A percentile compares a stretch with the other conserved stretches of the same genome.
These are phyloP conservation scores for Drosophila athabasca DNA, from an alignment of 1,140 invertebrate genomes.

Conservation along the genomic window DNA sequence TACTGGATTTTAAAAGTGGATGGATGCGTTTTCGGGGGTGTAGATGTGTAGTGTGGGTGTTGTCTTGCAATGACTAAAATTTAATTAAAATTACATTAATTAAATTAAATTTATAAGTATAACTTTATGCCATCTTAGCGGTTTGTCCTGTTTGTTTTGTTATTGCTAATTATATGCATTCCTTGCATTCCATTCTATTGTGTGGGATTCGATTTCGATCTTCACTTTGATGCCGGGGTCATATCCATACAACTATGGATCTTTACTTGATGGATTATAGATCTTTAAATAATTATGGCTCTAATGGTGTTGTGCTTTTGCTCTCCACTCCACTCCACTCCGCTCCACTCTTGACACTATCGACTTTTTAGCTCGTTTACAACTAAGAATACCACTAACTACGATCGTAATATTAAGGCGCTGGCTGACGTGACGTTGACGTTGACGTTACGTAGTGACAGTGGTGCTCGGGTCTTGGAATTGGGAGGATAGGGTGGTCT, in stretches of 20 bases:
- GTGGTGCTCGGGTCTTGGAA: slow-evolving; percentile 20
- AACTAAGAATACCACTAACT: slow-evolving; percentile 50
- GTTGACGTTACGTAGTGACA: slow-evolving; percentile 4
- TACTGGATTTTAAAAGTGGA: no score
- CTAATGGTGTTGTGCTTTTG: no score
- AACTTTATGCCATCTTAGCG: slow-evolving; percentile 65
- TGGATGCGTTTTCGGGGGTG: neutral
- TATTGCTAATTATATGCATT: slow-evolving; percentile 4
- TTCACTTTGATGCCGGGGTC: no score
- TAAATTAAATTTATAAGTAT: slow-evolving; percentile 65
- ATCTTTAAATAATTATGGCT: no score
- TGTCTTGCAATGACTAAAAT: slow-evolving; percentile 60
- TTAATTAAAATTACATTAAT: slow-evolving; percentile 66
- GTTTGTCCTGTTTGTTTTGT: slow-evolving; percentile 51
- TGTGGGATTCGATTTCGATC: no score
- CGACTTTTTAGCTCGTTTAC: slow-evolving; percentile 25
- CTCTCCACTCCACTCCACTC: neutral
- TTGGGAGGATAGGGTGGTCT: neutral
- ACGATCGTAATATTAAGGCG: slow-evolving; percentile 49
- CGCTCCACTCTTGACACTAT: neutral
- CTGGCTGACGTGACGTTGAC: slow-evolving; percentile 1
- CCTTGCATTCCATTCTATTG: no score
- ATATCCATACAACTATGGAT: no score
- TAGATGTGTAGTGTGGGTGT: slow-evolving; percentile 1
- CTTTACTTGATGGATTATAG: no score